These are phyloP conservation scores for Athalia circularis DNA, from an alignment of 2,888 invertebrate genomes.

Conservation along the genomic window DNA sequence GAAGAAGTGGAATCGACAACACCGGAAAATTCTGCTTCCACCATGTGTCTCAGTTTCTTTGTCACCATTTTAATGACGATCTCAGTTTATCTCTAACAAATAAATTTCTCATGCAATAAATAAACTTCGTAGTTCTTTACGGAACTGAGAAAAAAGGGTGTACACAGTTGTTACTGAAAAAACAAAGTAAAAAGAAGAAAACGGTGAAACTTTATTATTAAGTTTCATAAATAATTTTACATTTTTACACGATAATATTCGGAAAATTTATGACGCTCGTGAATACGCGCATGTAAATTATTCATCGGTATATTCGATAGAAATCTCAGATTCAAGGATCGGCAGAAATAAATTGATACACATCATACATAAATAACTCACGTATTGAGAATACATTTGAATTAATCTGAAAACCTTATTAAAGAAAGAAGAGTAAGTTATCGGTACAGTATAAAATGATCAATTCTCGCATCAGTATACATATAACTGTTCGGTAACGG, in stretches of 20 bases:
- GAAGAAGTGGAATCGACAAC: not conserved
- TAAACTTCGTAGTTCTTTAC: no score
- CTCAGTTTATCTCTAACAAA: not conserved
- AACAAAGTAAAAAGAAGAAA: not conserved
- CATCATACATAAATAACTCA: constrained; percentile 2
- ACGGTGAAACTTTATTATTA: constrained; percentile 40
- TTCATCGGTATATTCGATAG: not conserved
- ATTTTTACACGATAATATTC: constrained; percentile 43
- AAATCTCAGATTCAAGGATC: not conserved
- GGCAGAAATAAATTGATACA: not conserved
- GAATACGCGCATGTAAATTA: not conserved
- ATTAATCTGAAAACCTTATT: not conserved
- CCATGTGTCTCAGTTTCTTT: constrained; percentile 2
- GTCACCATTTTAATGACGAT: no score
- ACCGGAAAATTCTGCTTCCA: constrained; percentile 1
- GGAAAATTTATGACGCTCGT: not conserved
- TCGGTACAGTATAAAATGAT: constrained; percentile 16
- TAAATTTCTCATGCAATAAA: not conserved
- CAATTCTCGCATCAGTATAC: not conserved
- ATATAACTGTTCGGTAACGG: constrained; percentile 11
- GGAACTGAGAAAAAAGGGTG: not conserved
- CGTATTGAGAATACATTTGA: constrained; percentile 34
- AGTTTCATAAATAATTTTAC: constrained; percentile 37
- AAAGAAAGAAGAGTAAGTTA: not conserved
- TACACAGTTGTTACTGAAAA: not conserved